These are phyloP conservation scores for Siniperca scherzeri DNA, from an alignment of 2,797 vertebrate genomes.

Conservation along the genomic window DNA sequence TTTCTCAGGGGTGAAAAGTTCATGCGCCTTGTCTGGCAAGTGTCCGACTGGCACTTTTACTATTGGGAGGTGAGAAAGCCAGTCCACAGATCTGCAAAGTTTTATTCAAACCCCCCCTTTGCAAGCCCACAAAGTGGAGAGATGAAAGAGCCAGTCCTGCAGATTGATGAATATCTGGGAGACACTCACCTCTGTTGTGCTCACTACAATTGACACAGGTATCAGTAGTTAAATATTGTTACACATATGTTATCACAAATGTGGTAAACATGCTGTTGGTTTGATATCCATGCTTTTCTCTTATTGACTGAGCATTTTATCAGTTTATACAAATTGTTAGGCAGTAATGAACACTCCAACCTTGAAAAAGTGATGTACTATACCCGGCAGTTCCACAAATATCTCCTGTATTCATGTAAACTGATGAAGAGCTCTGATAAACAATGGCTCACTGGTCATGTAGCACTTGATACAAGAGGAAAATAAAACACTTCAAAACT, in stretches of 20 bases:
- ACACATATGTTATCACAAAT: not conserved
- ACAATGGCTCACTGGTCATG: not conserved
- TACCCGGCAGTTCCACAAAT: not conserved
- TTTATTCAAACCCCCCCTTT: too few species aligned
- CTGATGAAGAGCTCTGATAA: not conserved
- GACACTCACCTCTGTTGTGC: too few species aligned
- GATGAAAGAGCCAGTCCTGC: too few species aligned
- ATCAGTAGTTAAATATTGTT: not conserved
- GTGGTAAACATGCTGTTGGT: not conserved
- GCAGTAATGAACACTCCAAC: not conserved
- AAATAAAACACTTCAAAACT: constrained; percentile 26
- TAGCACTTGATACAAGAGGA: not conserved
- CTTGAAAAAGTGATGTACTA: not conserved
- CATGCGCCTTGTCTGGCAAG: too few species aligned
- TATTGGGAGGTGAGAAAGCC: too few species aligned
- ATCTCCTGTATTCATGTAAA: not conserved
- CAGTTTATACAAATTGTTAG: not conserved
- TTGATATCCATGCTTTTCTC: constrained; percentile 1
- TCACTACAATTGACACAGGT: too few species aligned
- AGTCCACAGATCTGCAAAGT: too few species aligned
- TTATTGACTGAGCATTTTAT: not conserved
- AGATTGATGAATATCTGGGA: too few species aligned
- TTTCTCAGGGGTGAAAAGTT: too few species aligned
- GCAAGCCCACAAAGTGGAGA: too few species aligned
- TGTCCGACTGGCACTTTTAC: too few species aligned